phyloP scores from a whole-genome alignment of 2,797 vertebrate species.

The Semaprochilodus insignis region DNA sequence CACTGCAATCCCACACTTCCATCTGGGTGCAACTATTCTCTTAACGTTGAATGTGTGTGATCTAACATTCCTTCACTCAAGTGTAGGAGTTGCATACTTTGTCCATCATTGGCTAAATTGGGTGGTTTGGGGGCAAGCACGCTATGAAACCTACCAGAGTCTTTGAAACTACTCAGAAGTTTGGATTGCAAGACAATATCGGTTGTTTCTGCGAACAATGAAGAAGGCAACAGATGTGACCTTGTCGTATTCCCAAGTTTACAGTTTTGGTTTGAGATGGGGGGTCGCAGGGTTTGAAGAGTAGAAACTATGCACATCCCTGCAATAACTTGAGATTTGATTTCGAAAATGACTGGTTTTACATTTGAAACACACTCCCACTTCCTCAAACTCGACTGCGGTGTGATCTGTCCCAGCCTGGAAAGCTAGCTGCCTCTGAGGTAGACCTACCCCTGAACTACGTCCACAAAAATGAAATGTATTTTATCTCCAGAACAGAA shows the following conservation, averaged over 20 bases:
- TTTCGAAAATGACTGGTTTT: neutral
- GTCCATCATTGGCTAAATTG: too few relatives aligned
- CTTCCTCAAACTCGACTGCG: neutral
- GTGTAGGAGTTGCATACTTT: too few relatives aligned
- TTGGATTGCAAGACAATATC: too few relatives aligned
- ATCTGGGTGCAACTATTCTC: too few relatives aligned
- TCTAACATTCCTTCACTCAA: too few relatives aligned
- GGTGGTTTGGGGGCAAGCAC: too few relatives aligned
- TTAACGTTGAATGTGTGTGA: too few relatives aligned
- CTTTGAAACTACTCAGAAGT: too few relatives aligned
- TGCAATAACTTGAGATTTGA: neutral
- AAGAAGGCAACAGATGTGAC: neutral
- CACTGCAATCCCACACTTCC: too few relatives aligned
- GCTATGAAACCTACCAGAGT: too few relatives aligned
- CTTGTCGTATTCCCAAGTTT: neutral
- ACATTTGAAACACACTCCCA: neutral
- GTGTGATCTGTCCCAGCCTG: constrained; percentile 13
- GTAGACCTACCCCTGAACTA: constrained; percentile 20
- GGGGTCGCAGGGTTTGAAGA: neutral
- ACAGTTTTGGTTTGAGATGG: neutral
- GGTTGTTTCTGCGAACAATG: too few relatives aligned
- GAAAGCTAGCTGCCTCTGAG: constrained; percentile 16
- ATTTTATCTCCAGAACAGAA: constrained; percentile 27
- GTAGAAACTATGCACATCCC: neutral
- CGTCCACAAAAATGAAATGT: constrained; percentile 39